Percentiles rank a stretch among this genome's conserved stretches.
Conservation (phyloP, 2,797 vertebrate species). For the Gymnocypris eckloni region DNA sequence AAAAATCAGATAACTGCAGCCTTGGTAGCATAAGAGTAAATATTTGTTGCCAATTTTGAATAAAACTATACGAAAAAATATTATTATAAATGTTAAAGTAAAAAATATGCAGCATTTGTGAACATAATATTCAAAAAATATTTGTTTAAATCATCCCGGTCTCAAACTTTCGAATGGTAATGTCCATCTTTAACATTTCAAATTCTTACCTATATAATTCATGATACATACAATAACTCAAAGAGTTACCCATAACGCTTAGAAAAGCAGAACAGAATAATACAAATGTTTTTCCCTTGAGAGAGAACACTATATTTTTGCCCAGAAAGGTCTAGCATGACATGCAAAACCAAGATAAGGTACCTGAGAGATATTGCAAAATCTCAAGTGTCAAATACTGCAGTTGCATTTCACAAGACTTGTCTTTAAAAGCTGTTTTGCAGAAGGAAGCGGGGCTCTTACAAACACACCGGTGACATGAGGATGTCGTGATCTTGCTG, state of each 20-base stretch:
- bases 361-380: neutral
- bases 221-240: neutral
- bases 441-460: slow-evolving; percentile 15
- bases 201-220: neutral
- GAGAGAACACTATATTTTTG: neutral
- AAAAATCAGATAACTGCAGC: neutral
- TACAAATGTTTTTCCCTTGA: neutral
- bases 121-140: neutral
- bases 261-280: neutral
- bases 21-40: neutral
- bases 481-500: neutral
- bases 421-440: neutral
- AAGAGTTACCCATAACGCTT: neutral
- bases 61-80: too few relatives aligned
- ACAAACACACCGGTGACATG: neutral
- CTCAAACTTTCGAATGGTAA: neutral
- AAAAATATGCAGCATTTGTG: neutral
- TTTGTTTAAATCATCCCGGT: neutral
- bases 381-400: neutral
- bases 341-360: neutral
- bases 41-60: too few relatives aligned
- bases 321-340: neutral
- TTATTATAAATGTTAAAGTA: too few relatives aligned
- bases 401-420: slow-evolving; percentile 20
- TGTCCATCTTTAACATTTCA: neutral